Evolutionary conservation across 1,140 invertebrate species (phyloP).

Genomic region (Diuraphis noxia): DNA sequence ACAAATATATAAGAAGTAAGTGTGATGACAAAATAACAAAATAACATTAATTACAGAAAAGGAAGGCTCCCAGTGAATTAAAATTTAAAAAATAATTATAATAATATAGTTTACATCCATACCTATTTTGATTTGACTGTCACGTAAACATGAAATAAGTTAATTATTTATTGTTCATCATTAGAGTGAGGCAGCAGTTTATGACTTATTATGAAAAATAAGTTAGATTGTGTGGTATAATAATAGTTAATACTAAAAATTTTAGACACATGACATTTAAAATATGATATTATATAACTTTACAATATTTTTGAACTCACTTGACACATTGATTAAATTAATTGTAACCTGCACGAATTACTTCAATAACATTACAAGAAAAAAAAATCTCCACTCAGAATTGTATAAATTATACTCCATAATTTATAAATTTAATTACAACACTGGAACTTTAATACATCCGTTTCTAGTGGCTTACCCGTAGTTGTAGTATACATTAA

Average conservation of each 20-base stretch:
- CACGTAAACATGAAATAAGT: neutral
- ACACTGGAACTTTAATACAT: neutral
- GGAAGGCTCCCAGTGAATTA: too few relatives aligned
- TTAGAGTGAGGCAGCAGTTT: neutral
- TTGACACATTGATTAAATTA: neutral
- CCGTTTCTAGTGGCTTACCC: neutral
- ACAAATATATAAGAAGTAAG: too few relatives aligned
- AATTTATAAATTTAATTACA: slow-evolving; percentile 13
- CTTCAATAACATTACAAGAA: neutral
- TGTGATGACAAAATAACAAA: too few relatives aligned
- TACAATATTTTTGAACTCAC: neutral
- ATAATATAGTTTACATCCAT: neutral
- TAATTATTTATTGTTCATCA: neutral
- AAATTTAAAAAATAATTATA: too few relatives aligned
- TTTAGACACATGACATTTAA: neutral
- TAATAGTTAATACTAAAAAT: neutral
- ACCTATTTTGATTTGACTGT: neutral
- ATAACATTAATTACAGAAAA: too few relatives aligned
- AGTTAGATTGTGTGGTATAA: neutral
- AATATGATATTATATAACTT: neutral
- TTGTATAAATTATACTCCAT: neutral
- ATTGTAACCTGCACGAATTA: neutral
- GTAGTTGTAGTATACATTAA: neutral
- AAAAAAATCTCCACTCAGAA: neutral
- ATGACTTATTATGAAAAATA: neutral